phyloP scores from a whole-genome alignment of 1,140 invertebrate species.

The Trissolcus basalis region DNA sequence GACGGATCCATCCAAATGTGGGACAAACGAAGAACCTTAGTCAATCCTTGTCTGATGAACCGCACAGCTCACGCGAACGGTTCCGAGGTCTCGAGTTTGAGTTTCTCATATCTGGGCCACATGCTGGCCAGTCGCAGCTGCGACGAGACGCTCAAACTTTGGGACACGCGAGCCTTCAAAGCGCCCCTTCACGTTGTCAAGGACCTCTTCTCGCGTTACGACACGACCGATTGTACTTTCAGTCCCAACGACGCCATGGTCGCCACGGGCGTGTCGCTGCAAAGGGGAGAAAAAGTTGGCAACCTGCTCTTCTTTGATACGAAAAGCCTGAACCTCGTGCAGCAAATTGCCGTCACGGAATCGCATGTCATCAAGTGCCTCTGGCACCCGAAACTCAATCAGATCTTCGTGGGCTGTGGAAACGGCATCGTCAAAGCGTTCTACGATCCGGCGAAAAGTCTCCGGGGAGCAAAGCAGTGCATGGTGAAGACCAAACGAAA shows the following conservation, averaged over 20 bases:
- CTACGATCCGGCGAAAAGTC: slow-evolving; percentile 91
- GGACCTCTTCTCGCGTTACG: slow-evolving; percentile 89
- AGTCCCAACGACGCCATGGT: slow-evolving; percentile 95
- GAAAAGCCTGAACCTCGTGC: slow-evolving; percentile 85
- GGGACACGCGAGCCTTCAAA: slow-evolving; percentile 93
- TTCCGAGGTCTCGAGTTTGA: slow-evolving; percentile 88
- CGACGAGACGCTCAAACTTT: slow-evolving; percentile 96
- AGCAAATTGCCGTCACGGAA: slow-evolving; percentile 84
- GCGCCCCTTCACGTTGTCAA: slow-evolving; percentile 82
- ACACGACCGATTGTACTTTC: slow-evolving; percentile 94
- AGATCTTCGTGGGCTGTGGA: slow-evolving; percentile 94
- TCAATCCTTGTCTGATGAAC: slow-evolving; percentile 86
- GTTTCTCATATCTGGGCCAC: slow-evolving; percentile 92
- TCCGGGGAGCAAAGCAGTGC: slow-evolving; percentile 94
- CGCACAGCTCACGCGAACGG: slow-evolving; percentile 89
- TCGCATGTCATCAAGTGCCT: slow-evolving; percentile 91
- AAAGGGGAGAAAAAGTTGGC: slow-evolving; percentile 83
- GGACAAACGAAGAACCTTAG: slow-evolving; percentile 92
- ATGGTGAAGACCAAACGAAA: slow-evolving; percentile 88
- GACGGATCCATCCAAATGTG: slow-evolving; percentile 99
- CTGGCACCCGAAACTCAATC: slow-evolving; percentile 98
- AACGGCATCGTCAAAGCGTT: slow-evolving; percentile 93
- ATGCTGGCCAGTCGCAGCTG: slow-evolving; percentile 88
- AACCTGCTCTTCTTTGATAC: slow-evolving; percentile 89
- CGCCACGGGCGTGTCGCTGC: slow-evolving; percentile 90